Conservation (phyloP, 2,888 invertebrate species). For the Blastobasis adustella region DNA sequence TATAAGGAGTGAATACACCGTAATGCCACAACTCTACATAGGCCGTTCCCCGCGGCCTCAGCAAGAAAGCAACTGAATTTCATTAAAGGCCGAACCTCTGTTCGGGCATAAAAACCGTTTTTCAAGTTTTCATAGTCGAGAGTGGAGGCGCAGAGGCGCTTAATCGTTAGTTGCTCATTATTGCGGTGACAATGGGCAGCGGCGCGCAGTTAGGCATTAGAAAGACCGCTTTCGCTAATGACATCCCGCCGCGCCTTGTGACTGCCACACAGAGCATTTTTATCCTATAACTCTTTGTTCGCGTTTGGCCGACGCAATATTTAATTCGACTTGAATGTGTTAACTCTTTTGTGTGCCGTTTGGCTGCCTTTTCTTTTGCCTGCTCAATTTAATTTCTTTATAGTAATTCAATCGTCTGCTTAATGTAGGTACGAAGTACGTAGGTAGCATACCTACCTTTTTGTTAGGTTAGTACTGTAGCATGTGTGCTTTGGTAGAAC, state of each 20-base stretch:
- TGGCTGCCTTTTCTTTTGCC: no score
- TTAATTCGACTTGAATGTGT: neutral
- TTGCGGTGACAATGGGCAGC: constrained; percentile 60
- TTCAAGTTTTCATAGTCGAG: constrained; percentile 30
- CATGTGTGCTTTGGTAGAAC: no score
- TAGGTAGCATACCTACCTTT: no score
- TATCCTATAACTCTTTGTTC: constrained; percentile 62
- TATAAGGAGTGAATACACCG: no score
- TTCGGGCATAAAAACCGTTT: constrained; percentile 15
- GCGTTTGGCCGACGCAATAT: neutral
- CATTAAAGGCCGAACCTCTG: neutral
- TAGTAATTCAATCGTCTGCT: no score
- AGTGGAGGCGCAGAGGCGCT: constrained; percentile 39
- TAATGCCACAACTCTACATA: no score
- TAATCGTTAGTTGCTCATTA: constrained; percentile 70
- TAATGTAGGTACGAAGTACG: no score
- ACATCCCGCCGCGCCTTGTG: constrained; percentile 52
- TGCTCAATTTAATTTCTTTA: no score
- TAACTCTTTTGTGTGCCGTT: no score
- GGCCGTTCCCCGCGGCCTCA: no score
- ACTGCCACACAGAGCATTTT: constrained; percentile 44
- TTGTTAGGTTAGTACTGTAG: no score
- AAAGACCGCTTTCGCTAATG: constrained; percentile 69
- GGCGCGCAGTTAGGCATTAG: constrained; percentile 68
- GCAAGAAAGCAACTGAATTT: neutral